Evolutionary conservation across 2,888 invertebrate genomes (phyloP), one percentile per base, ranked within the genome.

Genomic region (Pammene aurita): DNA sequence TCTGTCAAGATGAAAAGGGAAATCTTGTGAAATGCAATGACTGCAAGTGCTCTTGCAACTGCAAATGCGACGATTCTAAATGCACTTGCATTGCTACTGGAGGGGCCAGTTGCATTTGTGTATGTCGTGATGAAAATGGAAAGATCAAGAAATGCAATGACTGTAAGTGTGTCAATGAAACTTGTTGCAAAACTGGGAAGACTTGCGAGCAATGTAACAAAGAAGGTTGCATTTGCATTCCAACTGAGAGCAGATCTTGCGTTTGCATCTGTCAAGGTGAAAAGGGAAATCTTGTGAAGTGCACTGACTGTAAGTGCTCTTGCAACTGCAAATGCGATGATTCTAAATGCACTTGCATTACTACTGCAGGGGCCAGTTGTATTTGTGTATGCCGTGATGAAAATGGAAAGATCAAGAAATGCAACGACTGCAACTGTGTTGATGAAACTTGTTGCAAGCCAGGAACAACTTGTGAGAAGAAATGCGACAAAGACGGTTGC

Each of bases 61-160:
- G 54, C 54, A 54, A 54, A n/a, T 54, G 54, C 34, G 74, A 74
- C 48, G 78, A 77, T 7, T 41, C 72, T 2, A 77, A 76, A 42
- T 87, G 88, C 70, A 69, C 78, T 67, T 87, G 85, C 71, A 76
- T 84, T 11, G 64, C 65, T 0, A 82, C 82, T n/a, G 72, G 72
- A 5, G 80, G 81, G 0, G 74, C 74, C 9, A 41, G 69, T 54
- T 80, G 78, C 73, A 66, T 78, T 7, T 81, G 80, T 34, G 68
- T 79, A 13, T 80, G 78, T 67, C 66, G 65, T 2, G 65, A 67
- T 16, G 62, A 68, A 16, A 60, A 34, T 10, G 50, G 74, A 55
- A 34, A 70, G 71, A 38, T 72, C 26, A 71, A 64, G 52, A 62
- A 44, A 18, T 67, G 72, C 34, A 34, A 42, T 7, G 60, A 67